These are phyloP conservation scores for Oenanthe melanoleuca DNA, from an alignment of 2,113 vertebrate species.

Conservation along the genomic window DNA sequence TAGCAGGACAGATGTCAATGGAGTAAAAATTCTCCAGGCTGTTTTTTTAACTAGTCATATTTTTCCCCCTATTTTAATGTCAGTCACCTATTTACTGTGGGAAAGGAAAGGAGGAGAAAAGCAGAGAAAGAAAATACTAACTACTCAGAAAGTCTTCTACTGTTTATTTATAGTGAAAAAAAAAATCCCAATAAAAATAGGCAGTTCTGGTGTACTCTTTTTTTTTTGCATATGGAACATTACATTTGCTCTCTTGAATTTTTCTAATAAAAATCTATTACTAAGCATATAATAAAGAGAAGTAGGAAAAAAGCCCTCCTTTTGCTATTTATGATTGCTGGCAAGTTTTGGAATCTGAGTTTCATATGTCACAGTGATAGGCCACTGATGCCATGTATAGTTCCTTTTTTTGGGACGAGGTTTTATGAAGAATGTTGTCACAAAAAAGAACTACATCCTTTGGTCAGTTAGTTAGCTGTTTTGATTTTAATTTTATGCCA, in stretches of 20 bases:
- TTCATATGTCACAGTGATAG: background rate
- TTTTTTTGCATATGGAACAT: background rate
- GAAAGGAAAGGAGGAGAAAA: background rate
- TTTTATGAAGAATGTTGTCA: background rate
- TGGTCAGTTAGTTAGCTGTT: background rate
- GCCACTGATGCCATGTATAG: background rate
- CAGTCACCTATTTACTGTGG: background rate
- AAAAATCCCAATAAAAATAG: background rate
- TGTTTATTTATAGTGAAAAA: background rate
- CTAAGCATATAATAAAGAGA: background rate
- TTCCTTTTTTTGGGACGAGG: background rate
- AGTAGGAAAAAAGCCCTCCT: background rate
- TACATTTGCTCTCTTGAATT: background rate
- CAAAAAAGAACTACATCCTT: background rate
- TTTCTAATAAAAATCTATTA: constrained; percentile 27
- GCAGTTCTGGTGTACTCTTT: background rate
- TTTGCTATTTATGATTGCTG: constrained; percentile 13
- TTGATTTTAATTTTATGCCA: constrained; percentile 9
- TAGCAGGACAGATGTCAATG: background rate
- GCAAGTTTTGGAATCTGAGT: background rate
- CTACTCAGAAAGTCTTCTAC: background rate
- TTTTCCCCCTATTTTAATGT: background rate
- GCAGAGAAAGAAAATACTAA: background rate
- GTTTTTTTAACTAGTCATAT: background rate
- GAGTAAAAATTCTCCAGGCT: background rate